Base-by-base conservation (phyloP, 1,140 invertebrate species). In the Acromyrmex heyeri region DNA sequence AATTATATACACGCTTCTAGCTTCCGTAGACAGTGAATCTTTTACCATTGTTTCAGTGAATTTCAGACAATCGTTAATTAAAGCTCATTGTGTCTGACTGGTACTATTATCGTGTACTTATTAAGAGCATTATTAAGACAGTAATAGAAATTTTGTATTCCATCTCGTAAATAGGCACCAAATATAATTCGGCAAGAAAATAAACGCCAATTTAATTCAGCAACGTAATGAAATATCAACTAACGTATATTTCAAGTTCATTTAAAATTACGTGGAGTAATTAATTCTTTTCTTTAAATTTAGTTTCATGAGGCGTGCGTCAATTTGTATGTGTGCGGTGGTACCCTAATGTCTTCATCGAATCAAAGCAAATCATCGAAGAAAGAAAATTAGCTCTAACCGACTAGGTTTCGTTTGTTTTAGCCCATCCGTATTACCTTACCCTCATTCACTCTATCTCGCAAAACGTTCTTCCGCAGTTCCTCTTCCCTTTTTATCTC, bases 341-440 rank as follows among this genome's bases (percentile, higher is more conserved):
- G 50, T 62, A 73, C 50, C 55, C 55, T 12, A 38, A 75, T 21
- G 38, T 73, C 44, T 83, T 30, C 38, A 61, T 75, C 70, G 38
- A 83, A 83, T 73, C 70, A 83, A 73, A 83, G 69, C 62, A 53
- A 44, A 79, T 38, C 30, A 76, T 59, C 76, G 53, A 38, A 72
- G 21, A 81, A 91, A 89, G 75, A 78, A 91, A 91, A 91, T 92
- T 91, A 88, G 86, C 86, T 91, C 85, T 73, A 85, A 86, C 79
- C 69, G 76, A 91, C 73, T 77, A 86, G 70, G 77, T 81, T 91
- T 75, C 86, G 91, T 90, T 91, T 82, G 85, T 78, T 72, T 87
- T 89, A 83, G 27, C 48, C 77, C 69, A 7, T 48, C 21, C 50
- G 38, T 88, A 73, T 82, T 88, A 85, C 86, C 75, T 87, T 86